Conservation (phyloP, 2,888 invertebrate genomes). For the Stegana nigrithorax region DNA sequence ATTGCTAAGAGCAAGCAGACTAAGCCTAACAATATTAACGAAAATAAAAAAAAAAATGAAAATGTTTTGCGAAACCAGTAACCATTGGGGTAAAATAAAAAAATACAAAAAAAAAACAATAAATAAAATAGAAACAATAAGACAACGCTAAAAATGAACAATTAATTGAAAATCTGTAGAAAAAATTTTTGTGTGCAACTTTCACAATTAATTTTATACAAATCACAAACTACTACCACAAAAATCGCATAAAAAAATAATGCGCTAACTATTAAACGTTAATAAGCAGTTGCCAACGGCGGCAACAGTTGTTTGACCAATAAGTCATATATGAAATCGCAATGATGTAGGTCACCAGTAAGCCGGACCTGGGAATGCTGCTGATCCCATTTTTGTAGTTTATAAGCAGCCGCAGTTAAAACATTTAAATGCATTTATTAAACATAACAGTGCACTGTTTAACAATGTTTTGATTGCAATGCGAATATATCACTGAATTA, state of each 20-base stretch:
- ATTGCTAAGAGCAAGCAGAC: too few relatives aligned
- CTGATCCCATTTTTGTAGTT: too few relatives aligned
- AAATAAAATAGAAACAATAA: background rate
- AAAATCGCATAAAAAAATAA: background rate
- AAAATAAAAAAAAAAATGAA: conserved; percentile 1
- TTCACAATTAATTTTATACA: conserved; percentile 16
- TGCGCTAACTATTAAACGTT: background rate
- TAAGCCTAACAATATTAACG: too few relatives aligned
- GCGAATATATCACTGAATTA: background rate
- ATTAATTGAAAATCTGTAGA: conserved; percentile 16
- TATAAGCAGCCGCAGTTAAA: too few relatives aligned
- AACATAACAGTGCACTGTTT: too few relatives aligned
- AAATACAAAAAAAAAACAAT: background rate
- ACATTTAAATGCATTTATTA: too few relatives aligned
- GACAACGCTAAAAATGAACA: conserved; percentile 4
- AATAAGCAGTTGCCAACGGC: background rate
- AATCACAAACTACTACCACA: background rate
- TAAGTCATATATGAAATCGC: background rate
- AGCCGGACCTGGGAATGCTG: too few relatives aligned
- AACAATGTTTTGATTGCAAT: too few relatives aligned
- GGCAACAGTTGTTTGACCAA: background rate
- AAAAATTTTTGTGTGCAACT: conserved; percentile 7
- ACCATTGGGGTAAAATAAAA: background rate
- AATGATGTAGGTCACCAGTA: too few relatives aligned
- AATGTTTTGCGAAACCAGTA: background rate